These are phyloP conservation scores for Bombus picipes DNA, from an alignment of 1,140 invertebrate species.

Conservation along the genomic window DNA sequence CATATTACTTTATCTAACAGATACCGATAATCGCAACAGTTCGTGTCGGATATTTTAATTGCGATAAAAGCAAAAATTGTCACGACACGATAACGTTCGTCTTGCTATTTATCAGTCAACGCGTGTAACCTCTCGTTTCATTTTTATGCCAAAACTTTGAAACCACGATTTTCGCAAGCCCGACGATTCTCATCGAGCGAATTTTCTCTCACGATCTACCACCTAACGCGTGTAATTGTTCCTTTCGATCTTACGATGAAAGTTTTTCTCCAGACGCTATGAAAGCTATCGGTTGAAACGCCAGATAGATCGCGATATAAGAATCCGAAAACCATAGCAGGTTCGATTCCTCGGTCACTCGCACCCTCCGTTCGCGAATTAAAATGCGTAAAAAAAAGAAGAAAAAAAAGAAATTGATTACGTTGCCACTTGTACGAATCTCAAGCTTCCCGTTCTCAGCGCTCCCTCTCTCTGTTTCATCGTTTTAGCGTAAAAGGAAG, in stretches of 20 bases:
- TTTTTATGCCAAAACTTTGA: too few relatives aligned
- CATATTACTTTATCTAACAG: too few relatives aligned
- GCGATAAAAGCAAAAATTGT: too few relatives aligned
- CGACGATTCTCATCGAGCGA: too few relatives aligned
- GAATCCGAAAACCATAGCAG: background rate
- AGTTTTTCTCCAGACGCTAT: background rate
- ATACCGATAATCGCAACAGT: too few relatives aligned
- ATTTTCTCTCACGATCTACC: background rate
- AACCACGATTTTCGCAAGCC: too few relatives aligned
- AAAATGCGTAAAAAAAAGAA: background rate
- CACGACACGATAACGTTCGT: too few relatives aligned
- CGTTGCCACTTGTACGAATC: constrained; percentile 35
- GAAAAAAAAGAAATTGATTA: constrained; percentile 23
- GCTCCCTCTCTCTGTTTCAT: constrained; percentile 14
- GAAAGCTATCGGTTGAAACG: background rate
- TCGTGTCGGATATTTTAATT: too few relatives aligned
- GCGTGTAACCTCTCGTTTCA: too few relatives aligned
- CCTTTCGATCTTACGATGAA: background rate
- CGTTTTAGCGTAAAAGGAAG: constrained; percentile 33
- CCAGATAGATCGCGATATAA: background rate
- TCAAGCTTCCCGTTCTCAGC: constrained; percentile 6
- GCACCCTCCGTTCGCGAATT: background rate
- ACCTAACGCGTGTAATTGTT: too few relatives aligned
- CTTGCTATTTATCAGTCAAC: too few relatives aligned
- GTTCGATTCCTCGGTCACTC: background rate